Conservation (phyloP, 2,888 invertebrate species). For the Drosophila falleni region DNA sequence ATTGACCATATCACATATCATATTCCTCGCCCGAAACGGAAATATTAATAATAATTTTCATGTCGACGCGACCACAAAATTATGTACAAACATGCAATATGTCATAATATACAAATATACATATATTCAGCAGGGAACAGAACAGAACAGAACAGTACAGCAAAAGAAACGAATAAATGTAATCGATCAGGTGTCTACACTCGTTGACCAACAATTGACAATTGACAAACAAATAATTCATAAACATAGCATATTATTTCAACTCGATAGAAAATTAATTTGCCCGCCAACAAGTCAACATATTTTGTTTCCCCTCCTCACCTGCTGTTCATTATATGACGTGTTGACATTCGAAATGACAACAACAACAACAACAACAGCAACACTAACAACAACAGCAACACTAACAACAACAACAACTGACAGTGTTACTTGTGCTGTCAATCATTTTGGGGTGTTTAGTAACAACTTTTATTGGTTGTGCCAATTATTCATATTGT, state of each 20-base stretch:
- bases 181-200: constrained; percentile 75
- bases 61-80: constrained; percentile 70
- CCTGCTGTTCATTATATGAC: constrained; percentile 68
- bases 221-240: constrained; percentile 81
- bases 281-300: constrained; percentile 53
- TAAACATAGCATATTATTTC: constrained; percentile 73
- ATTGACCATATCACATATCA: not conserved
- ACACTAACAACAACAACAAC: constrained; percentile 39
- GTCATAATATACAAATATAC: constrained; percentile 57
- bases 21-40: constrained; percentile 31
- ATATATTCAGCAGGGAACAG: not conserved
- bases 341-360: constrained; percentile 76
- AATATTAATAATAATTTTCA: constrained; percentile 61
- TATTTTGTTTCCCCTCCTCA: not conserved
- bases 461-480: constrained; percentile 65
- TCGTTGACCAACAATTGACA: constrained; percentile 34
- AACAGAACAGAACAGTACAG: not conserved
- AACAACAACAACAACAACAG: constrained; percentile 47
- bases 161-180: constrained; percentile 30
- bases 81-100: constrained; percentile 75
- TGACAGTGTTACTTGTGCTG: constrained; percentile 47
- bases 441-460: constrained; percentile 70
- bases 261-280: constrained; percentile 73
- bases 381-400: constrained; percentile 48
- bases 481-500: constrained; percentile 79